Percentiles rank a stretch among this genome's conserved stretches.
These are phyloP conservation scores for Thalpophila matura DNA, from an alignment of 2,888 invertebrate species.

Conservation along the genomic window DNA sequence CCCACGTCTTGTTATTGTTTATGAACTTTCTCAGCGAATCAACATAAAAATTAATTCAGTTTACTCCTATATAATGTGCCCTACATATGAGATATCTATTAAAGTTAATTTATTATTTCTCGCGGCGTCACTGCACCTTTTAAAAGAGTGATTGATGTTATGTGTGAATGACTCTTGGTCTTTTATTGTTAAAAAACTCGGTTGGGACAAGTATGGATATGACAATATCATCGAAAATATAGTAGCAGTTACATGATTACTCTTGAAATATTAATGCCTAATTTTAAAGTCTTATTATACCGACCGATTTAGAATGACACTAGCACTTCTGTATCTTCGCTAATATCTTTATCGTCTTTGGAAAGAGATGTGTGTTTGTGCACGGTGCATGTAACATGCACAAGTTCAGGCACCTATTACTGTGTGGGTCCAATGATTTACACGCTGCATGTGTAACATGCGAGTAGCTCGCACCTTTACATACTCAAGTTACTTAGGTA, in stretches of 20 bases:
- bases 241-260: too few relatives aligned
- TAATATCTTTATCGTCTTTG: too few relatives aligned
- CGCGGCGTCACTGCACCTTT: slow-evolving; percentile 73
- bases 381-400: too few relatives aligned
- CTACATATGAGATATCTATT: slow-evolving; percentile 76
- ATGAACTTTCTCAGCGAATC: slow-evolving; percentile 68
- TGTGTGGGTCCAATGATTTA: too few relatives aligned
- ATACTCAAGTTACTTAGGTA: background rate
- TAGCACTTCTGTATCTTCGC: too few relatives aligned
- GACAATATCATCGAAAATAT: background rate
- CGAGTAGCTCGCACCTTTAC: background rate
- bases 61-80: slow-evolving; percentile 64
- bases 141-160: slow-evolving; percentile 85
- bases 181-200: slow-evolving; percentile 39
- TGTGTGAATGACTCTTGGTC: slow-evolving; percentile 65
- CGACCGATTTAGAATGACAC: too few relatives aligned
- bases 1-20: slow-evolving; percentile 64
- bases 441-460: background rate
- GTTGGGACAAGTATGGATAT: slow-evolving; percentile 28
- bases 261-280: too few relatives aligned
- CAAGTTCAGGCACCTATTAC: background rate
- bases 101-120: slow-evolving; percentile 84
- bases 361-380: too few relatives aligned
- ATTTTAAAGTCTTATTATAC: too few relatives aligned
- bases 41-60: slow-evolving; percentile 77